phyloP scores from a whole-genome alignment of 1,140 invertebrate genomes.

The Drosophila truncata region DNA sequence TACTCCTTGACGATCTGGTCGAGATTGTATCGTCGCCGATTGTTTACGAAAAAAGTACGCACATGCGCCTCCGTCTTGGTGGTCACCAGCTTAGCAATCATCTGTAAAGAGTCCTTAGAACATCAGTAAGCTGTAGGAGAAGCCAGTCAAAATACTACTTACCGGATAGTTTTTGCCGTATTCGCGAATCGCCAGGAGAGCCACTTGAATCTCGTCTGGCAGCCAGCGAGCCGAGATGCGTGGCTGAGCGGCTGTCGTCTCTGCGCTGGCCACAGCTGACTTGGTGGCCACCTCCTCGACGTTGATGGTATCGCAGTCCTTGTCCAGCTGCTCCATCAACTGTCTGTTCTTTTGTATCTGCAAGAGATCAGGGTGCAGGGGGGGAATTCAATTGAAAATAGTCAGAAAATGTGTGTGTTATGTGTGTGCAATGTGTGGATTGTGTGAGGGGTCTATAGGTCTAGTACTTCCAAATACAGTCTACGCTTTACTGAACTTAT shows the following conservation, averaged over 20 bases:
- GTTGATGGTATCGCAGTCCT: constrained; percentile 73
- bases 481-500: not conserved
- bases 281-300: constrained; percentile 39
- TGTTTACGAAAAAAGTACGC: constrained; percentile 95
- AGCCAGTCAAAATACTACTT: not conserved
- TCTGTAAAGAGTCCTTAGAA: constrained; percentile 69
- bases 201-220: constrained; percentile 95
- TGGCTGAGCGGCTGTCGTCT: constrained; percentile 87
- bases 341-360: constrained; percentile 98
- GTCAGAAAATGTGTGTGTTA: constrained; percentile 19
- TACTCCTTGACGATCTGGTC: constrained; percentile 95
- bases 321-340: constrained; percentile 93
- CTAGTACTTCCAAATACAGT: not conserved
- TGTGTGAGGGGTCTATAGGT: not conserved
- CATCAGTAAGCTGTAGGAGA: not conserved
- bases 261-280: constrained; percentile 87
- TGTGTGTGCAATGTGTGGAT: not conserved
- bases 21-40: constrained; percentile 95
- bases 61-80: constrained; percentile 98
- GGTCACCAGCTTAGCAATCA: constrained; percentile 97
- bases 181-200: constrained; percentile 96
- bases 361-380: constrained; percentile 56
- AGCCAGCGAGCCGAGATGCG: constrained; percentile 96
- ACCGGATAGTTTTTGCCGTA: constrained; percentile 97
- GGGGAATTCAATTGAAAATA: constrained; percentile 60